A percentile compares a stretch with the other conserved stretches of the same genome.
Conservation (phyloP, 2,797 vertebrate species). For the Betta splendens region DNA sequence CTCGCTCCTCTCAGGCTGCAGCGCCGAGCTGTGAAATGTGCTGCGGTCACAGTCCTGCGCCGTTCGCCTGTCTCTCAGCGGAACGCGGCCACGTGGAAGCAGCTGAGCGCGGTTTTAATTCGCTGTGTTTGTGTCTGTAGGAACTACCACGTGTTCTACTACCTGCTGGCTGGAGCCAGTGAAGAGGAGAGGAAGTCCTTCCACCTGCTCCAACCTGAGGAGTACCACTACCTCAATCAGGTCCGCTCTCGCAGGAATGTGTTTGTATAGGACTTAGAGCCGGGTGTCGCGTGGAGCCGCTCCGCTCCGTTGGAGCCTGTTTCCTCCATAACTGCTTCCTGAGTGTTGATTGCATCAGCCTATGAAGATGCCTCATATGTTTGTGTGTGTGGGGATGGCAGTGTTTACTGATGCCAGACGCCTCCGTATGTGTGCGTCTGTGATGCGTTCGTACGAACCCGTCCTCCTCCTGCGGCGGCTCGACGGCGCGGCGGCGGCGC, state of each 20-base stretch:
- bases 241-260: constrained; percentile 60
- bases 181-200: constrained; percentile 90
- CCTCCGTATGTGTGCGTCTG: constrained; percentile 7
- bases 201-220: constrained; percentile 90
- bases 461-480: constrained; percentile 3
- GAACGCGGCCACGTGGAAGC: background rate
- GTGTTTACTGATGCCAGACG: background rate
- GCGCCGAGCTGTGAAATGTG: constrained; percentile 17
- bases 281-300: too few relatives aligned
- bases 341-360: constrained; percentile 40
- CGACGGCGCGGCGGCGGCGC: background rate
- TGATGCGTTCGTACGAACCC: constrained; percentile 39
- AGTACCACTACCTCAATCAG: constrained; percentile 95
- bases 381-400: background rate
- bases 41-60: background rate
- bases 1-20: constrained; percentile 16
- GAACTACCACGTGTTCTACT: constrained; percentile 87
- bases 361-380: constrained; percentile 10
- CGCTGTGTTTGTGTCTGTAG: constrained; percentile 63
- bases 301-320: constrained; percentile 24
- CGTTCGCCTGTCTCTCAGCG: background rate
- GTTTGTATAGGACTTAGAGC: background rate
- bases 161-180: constrained; percentile 88
- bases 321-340: constrained; percentile 33
- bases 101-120: constrained; percentile 10